Conservation (phyloP, 2,888 invertebrate genomes). For the Aphodius sticticus region DNA sequence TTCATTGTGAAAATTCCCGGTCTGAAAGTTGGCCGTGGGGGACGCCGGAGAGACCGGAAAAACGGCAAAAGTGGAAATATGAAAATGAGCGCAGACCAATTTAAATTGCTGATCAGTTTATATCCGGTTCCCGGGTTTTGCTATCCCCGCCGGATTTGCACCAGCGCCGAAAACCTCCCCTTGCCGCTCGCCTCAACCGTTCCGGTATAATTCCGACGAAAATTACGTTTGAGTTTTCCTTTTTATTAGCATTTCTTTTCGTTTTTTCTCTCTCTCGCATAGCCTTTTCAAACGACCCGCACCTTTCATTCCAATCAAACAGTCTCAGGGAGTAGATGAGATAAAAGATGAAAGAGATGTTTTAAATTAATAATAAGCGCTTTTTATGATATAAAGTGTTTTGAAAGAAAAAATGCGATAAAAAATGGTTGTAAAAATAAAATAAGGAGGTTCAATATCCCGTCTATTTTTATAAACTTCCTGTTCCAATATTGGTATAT, state of each 20-base stretch:
- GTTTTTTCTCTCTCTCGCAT: neutral
- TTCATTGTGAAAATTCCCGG: slow-evolving; percentile 6
- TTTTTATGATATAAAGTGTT: neutral
- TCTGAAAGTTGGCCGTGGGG: slow-evolving; percentile 10
- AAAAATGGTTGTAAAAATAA: too few relatives aligned
- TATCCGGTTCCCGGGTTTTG: slow-evolving; percentile 57
- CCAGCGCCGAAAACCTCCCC: slow-evolving; percentile 25
- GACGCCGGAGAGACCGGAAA: slow-evolving; percentile 9
- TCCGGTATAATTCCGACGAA: slow-evolving; percentile 47
- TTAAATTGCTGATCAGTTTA: slow-evolving; percentile 61
- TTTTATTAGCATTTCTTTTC: slow-evolving; percentile 35
- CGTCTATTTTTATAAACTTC: too few relatives aligned
- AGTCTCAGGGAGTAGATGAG: neutral
- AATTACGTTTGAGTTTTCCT: slow-evolving; percentile 47
- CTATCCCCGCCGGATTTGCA: slow-evolving; percentile 38
- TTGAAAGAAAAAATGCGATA: neutral
- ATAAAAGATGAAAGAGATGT: neutral
- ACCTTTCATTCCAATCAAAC: neutral
- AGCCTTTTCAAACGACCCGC: neutral
- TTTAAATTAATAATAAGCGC: neutral
- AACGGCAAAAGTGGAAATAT: slow-evolving; percentile 40
- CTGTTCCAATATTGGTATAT: too few relatives aligned
- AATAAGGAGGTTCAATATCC: too few relatives aligned
- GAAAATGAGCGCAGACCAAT: slow-evolving; percentile 56
- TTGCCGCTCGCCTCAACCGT: slow-evolving; percentile 38